These are phyloP conservation scores for Thaumatotibia leucotreta DNA, from an alignment of 1,140 invertebrate species.

Conservation along the genomic window DNA sequence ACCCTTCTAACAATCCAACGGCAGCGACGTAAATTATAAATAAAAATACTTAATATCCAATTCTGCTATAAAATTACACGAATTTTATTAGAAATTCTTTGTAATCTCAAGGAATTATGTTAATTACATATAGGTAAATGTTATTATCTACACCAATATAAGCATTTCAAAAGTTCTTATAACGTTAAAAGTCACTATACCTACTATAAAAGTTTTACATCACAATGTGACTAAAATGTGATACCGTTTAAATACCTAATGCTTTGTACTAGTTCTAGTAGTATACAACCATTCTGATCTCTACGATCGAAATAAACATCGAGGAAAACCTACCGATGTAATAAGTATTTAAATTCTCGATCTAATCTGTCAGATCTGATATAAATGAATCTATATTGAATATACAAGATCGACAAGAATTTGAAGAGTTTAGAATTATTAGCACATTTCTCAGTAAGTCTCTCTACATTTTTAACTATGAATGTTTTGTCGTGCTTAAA, in stretches of 20 bases:
- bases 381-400: conserved; percentile 60
- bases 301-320: conserved; percentile 70
- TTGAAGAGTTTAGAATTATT: conserved; percentile 75
- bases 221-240: conserved; percentile 63
- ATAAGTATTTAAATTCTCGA: conserved; percentile 48
- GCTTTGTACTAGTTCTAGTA: conserved; percentile 66
- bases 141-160: conserved; percentile 51
- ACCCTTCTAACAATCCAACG: conserved; percentile 27
- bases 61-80: conserved; percentile 70
- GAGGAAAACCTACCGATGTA: conserved; percentile 42
- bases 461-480: conserved; percentile 78
- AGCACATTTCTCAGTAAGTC: conserved; percentile 78
- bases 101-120: conserved; percentile 63
- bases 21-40: conserved; percentile 32
- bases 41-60: conserved; percentile 54
- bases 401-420: conserved; percentile 54
- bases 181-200: conserved; percentile 40
- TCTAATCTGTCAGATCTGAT: conserved; percentile 67
- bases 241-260: conserved; percentile 61
- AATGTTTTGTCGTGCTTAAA: conserved; percentile 79
- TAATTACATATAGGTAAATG: conserved; percentile 53
- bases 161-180: conserved; percentile 53
- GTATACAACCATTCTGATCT: conserved; percentile 57
- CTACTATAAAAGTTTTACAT: conserved; percentile 32
- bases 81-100: conserved; percentile 72